A percentile compares a stretch with the other conserved stretches of the same genome.
Conservation (phyloP, 2,888 invertebrate genomes). For the Linnaemya vulpina region DNA sequence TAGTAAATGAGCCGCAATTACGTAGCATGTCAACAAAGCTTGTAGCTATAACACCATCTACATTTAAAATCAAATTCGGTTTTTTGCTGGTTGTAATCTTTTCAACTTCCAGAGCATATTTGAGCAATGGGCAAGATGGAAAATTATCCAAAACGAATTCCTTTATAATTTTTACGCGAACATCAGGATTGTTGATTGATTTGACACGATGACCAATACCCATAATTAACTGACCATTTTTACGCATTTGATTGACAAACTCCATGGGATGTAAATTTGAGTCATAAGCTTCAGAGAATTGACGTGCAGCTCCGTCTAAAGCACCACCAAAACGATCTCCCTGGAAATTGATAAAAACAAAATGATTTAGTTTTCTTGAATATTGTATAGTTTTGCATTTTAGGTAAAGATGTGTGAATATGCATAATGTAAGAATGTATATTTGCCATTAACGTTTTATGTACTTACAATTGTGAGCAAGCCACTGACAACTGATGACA, state of each 20-base stretch:
- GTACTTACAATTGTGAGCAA: constrained; percentile 95
- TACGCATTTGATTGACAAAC: constrained; percentile 98
- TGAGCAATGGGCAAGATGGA: constrained; percentile 96
- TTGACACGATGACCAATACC: constrained; percentile 98
- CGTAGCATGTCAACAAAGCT: constrained; percentile 98
- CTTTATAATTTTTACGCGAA: constrained; percentile 97
- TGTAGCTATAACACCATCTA: constrained; percentile 99
- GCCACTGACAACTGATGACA: constrained; percentile 97
- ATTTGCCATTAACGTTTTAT: not conserved
- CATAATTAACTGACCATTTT: constrained; percentile 99
- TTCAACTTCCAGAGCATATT: constrained; percentile 98
- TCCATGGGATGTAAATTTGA: constrained; percentile 97
- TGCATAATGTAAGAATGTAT: too few species aligned
- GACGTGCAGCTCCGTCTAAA: constrained; percentile 97
- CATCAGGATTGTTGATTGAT: constrained; percentile 99
- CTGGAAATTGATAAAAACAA: constrained; percentile 82
- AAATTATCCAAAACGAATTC: constrained; percentile 97
- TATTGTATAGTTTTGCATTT: not conserved
- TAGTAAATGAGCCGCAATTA: constrained; percentile 96
- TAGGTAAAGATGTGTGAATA: too few species aligned
- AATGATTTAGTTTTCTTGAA: not conserved
- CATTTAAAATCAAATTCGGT: constrained; percentile 99
- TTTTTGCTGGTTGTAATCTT: constrained; percentile 99
- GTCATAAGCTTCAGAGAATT: constrained; percentile 98
- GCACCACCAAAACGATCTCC: constrained; percentile 99